Evolutionary conservation across 2,797 vertebrate genomes (phyloP), one percentile per base, ranked within the genome.

Genomic region (Amniataba percoides): DNA sequence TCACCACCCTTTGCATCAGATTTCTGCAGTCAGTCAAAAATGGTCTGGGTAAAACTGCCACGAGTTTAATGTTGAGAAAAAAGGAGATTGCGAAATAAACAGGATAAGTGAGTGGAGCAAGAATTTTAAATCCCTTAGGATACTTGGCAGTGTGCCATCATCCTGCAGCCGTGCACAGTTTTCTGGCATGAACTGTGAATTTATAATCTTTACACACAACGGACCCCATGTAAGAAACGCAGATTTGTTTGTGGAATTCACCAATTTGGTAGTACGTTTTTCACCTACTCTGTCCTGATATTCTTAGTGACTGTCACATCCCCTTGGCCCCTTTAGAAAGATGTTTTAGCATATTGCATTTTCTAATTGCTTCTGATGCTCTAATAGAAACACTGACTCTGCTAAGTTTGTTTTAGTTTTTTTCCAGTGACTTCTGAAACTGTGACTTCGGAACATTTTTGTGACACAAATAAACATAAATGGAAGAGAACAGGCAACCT

Each of bases 1-100:
- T 55, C 21, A 36, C 7, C 18, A 19, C 16, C 57, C 5, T 6
- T 15, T 48, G 25, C 9, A 18, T 78, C 12, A 46, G 13, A 79
- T 66, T 52, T 72, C n/a, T 68, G 18, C 15, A 51, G 21, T 58
- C 55, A 65, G 31, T 74, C 51, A 55, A 57, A 67, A 10, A 34
- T 52, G 61, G 58, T 68, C n/a, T 18, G 25, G 19, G 40, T 59
- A 21, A 69, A 77, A 59, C 40, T 83, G 9, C 15, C 10, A 57
- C 16, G 1, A 42, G 7, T 55, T 68, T 36, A 34, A 49, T 75
- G 16, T n/a, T 31, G 19, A 63, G 27, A 31, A 40, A 63, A 60
- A 64, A 5, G 5, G 25, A 58, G 14, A 16, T 31, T 70, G 40
- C 7, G 42, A 2, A 7, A 8, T 43, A 40, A 52, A 18, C 63